Base-by-base conservation (phyloP, 2,797 vertebrate genomes). In the Hippopotamyrus pictus region DNA sequence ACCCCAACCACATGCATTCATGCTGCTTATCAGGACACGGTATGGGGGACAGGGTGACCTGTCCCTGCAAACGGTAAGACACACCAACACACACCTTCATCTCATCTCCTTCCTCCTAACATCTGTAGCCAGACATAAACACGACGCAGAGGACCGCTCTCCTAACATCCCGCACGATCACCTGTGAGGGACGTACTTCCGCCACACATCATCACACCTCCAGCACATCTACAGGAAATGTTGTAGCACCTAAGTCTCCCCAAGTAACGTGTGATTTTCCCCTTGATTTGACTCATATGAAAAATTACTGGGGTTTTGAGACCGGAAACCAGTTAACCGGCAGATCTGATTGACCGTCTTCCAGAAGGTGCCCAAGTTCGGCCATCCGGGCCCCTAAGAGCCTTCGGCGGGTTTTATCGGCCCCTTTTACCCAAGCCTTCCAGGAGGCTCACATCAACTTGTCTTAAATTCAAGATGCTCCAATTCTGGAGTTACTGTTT, bases 381-480 rank as follows among this genome's bases (percentile, higher is more conserved):
- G 62, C 89, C 83, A 89, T 82, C 88, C 59, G 88, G 69, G 57
- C 65, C 44, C 87, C 85, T 41, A 84, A 57, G 50, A 86, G 41
- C 65, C 17, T n/a, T 33, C 5, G 4, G 62, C 3, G 62, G 62
- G 25, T 69, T 69, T 69, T 5, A 12, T 65, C 0, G 25, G 65
- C 11, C 65, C 4, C 65, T 73, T 73, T 69, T 33, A 69, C 12
- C 11, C 62, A 69, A 69, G 62, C 62, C 25, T 14, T 73, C 17
- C 85, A 0, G 65, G 1, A 50, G 9, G 19, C 19, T 4, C 9
- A 90, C 83, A 37, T 62, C 53, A 51, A 54, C 65, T 89, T 22
- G 6, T 84, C 37, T 88, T 22, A 19, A 84, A 84, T 22, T 65
- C 48, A 2, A 14, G 51, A 54, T 89, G 86, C 85, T 86, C 22